phyloP scores from a whole-genome alignment of 2,797 vertebrate genomes.

The Hyperoplus lanceolatus region DNA sequence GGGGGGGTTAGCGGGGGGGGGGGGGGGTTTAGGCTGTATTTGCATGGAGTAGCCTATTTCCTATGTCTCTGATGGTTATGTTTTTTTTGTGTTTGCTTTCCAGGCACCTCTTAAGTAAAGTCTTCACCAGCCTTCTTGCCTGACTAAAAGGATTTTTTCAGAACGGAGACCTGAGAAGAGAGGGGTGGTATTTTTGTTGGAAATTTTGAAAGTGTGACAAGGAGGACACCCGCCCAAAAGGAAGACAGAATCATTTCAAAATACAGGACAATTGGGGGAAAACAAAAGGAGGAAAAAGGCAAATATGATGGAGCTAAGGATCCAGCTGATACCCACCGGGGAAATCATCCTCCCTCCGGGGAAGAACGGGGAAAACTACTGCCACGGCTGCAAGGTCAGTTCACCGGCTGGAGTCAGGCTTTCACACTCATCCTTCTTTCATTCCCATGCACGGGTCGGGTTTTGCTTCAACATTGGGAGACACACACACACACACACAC shows the following conservation, averaged over 20 bases:
- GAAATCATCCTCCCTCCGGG: constrained; percentile 86
- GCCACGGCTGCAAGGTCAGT: constrained; percentile 85
- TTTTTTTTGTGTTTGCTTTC: constrained; percentile 13
- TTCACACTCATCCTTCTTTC: constrained; percentile 39
- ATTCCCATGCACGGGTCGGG: too few relatives aligned
- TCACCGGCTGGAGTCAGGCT: constrained; percentile 30
- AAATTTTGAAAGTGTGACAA: too few relatives aligned
- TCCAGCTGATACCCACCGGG: constrained; percentile 86
- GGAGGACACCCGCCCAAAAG: constrained; percentile 11
- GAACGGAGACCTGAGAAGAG: constrained; percentile 5
- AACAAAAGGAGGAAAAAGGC: background rate
- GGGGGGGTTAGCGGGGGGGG: background rate
- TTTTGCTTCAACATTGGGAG: too few relatives aligned
- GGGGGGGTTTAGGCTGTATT: background rate
- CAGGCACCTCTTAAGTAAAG: constrained; percentile 14
- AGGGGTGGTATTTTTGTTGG: background rate
- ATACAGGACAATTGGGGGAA: background rate
- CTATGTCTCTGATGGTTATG: background rate
- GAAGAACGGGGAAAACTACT: constrained; percentile 86
- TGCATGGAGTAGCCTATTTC: constrained; percentile 4
- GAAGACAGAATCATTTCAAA: constrained; percentile 14
- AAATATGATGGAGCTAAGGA: constrained; percentile 87
- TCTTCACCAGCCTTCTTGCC: background rate
- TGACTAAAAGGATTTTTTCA: constrained; percentile 16
- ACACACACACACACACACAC: too few relatives aligned